phyloP scores from a whole-genome alignment of 2,888 invertebrate species.

The Anthophora plumipes region DNA sequence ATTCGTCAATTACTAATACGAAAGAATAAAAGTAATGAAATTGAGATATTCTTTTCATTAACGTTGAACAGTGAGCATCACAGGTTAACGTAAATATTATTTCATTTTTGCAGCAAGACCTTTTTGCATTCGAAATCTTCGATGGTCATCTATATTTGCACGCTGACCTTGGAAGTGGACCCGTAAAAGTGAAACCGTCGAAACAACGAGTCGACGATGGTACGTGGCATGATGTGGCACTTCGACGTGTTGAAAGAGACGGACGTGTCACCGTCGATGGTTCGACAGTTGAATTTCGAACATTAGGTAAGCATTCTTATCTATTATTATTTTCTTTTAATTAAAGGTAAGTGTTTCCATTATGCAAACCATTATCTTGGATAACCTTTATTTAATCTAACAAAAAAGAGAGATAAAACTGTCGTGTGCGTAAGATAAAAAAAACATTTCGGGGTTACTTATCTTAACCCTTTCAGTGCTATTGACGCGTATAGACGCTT shows the following conservation, averaged over 20 bases:
- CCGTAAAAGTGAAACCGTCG: slow-evolving; percentile 93
- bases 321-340: not conserved
- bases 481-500: no score
- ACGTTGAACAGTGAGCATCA: not conserved
- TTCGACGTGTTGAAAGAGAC: slow-evolving; percentile 92
- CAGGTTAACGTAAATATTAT: not conserved
- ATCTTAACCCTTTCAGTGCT: no score
- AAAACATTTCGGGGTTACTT: no score
- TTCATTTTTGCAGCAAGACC: slow-evolving; percentile 89
- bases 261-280: slow-evolving; percentile 96
- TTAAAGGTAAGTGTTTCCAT: no score
- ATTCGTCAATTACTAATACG: no score
- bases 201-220: slow-evolving; percentile 94
- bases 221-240: slow-evolving; percentile 95
- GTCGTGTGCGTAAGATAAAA: no score
- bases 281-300: slow-evolving; percentile 94
- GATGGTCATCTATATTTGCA: slow-evolving; percentile 97
- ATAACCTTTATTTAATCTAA: no score
- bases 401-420: no score
- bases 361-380: no score
- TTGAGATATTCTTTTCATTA: no score
- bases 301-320: slow-evolving; percentile 87
- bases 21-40: no score
- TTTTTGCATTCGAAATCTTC: slow-evolving; percentile 97
- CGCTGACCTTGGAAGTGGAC: slow-evolving; percentile 96